phyloP scores from a whole-genome alignment of 2,113 vertebrate genomes.

The Phaethornis superciliosus region DNA sequence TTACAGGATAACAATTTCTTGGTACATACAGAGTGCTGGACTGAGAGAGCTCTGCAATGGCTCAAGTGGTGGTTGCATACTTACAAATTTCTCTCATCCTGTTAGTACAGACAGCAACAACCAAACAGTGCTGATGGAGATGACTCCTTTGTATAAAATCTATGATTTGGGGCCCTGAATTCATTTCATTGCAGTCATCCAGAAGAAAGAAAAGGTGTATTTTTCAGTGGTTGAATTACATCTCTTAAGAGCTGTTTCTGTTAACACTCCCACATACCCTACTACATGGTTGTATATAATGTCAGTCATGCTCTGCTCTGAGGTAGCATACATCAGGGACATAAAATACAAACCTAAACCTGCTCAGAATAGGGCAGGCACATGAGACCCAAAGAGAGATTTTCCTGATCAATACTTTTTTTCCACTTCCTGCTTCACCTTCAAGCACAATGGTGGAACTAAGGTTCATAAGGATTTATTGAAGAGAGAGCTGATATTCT shows the following conservation, averaged over 20 bases:
- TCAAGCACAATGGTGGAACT: constrained; percentile 53
- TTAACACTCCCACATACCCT: not conserved
- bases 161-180: not conserved
- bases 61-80: constrained; percentile 21
- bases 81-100: not conserved
- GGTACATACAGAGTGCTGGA: constrained; percentile 38
- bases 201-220: constrained; percentile 53
- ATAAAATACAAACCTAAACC: constrained; percentile 68
- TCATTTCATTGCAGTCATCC: constrained; percentile 40
- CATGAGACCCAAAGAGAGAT: constrained; percentile 66
- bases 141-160: constrained; percentile 50
- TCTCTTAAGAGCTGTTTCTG: constrained; percentile 14
- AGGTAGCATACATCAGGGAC: not conserved
- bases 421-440: constrained; percentile 65
- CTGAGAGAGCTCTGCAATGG: constrained; percentile 39
- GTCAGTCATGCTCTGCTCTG: constrained; percentile 11
- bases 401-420: constrained; percentile 53
- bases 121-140: constrained; percentile 14
- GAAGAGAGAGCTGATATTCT: constrained; percentile 4
- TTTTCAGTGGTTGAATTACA: constrained; percentile 1
- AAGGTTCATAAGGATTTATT: constrained; percentile 32
- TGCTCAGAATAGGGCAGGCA: constrained; percentile 44
- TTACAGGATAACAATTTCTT: constrained; percentile 12
- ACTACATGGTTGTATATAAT: constrained; percentile 33
- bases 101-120: constrained; percentile 25